Conservation (phyloP, 2,888 invertebrate genomes). For the Aelia acuminata region DNA sequence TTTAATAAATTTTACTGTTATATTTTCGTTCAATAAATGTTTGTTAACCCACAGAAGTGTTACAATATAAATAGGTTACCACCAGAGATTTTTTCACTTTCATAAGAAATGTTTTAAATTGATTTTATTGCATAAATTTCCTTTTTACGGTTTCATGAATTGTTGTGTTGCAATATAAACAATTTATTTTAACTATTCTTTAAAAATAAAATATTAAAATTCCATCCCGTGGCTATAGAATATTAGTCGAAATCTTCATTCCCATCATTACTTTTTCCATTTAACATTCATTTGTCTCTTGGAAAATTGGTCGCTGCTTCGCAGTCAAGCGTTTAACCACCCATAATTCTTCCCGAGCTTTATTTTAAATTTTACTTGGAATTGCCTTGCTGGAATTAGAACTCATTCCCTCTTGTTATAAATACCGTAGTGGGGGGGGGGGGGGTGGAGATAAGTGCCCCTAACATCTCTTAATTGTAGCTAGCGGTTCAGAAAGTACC, state of each 20-base stretch:
- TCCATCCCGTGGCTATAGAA: background rate
- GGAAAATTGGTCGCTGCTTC: background rate
- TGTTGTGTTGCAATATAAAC: no score
- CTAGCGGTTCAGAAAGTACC: background rate
- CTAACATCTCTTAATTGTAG: background rate
- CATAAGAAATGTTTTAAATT: no score
- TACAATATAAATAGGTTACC: no score
- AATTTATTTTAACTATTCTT: background rate
- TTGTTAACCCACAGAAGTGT: no score
- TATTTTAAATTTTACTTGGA: background rate
- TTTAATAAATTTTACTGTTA: no score
- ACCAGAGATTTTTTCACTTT: no score
- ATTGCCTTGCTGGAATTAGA: background rate
- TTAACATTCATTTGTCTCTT: background rate
- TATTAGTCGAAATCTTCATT: background rate
- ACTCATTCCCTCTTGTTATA: conserved; percentile 12
- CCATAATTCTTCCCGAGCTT: background rate
- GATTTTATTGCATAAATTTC: no score
- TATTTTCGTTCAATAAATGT: no score
- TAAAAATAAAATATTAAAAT: background rate
- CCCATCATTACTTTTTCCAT: background rate
- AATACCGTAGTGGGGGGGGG: no score
- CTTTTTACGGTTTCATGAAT: no score
- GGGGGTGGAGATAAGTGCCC: background rate
- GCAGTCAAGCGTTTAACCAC: background rate